phyloP scores from a whole-genome alignment of 2,113 vertebrate genomes.

The Coreoperca whiteheadi region DNA sequence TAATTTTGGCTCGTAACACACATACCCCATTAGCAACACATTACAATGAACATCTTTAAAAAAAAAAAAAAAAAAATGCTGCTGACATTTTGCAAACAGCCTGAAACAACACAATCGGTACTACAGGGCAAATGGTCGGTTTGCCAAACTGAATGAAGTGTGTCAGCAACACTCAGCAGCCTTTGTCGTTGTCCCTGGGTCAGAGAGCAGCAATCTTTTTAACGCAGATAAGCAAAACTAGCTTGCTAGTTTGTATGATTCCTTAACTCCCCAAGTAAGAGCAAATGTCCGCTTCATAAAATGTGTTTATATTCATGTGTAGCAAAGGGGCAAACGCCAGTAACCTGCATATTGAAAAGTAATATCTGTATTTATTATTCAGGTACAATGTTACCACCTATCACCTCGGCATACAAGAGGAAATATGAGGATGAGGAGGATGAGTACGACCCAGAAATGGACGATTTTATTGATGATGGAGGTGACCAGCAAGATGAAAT shows the following conservation, averaged over 20 bases:
- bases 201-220: conserved; percentile 6
- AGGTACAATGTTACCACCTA: conserved; percentile 84
- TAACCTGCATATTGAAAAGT: neutral
- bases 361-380: neutral
- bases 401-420: conserved; percentile 87
- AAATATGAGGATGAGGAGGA: conserved; percentile 90
- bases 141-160: conserved; percentile 30
- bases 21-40: neutral
- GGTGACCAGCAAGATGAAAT: conserved; percentile 93
- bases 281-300: neutral
- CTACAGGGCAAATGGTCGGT: conserved; percentile 36
- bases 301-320: neutral
- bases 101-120: neutral
- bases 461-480: conserved; percentile 97
- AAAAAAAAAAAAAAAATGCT: too few relatives aligned
- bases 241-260: neutral
- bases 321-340: neutral
- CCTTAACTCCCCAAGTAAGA: neutral
- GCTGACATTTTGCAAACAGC: conserved; percentile 4
- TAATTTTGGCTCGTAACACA: neutral
- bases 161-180: conserved; percentile 51
- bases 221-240: conserved; percentile 20
- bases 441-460: conserved; percentile 97
- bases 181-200: conserved; percentile 40
- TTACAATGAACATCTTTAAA: neutral